Conservation (phyloP, 2,113 vertebrate genomes). For the Bubo scandiacus region DNA sequence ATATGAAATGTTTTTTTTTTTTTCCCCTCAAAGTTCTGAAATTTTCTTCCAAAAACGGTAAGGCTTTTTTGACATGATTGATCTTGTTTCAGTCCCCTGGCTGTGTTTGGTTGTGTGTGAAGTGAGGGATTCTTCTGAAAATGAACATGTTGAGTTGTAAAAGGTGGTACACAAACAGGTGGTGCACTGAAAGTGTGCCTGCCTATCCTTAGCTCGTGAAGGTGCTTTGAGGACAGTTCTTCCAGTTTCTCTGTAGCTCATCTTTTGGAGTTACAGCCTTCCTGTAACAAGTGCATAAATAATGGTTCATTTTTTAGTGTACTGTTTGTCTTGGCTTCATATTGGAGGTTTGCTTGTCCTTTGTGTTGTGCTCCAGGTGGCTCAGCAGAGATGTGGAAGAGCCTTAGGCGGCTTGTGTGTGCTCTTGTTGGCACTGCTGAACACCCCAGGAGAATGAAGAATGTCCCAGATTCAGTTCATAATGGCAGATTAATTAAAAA, state of each 20-base stretch:
- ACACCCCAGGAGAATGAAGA: no score
- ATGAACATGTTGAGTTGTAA: no score
- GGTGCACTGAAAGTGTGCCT: no score
- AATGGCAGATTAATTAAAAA: neutral
- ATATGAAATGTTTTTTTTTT: neutral
- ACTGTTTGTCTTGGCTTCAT: neutral
- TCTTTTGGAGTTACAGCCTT: neutral
- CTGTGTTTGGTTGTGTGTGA: neutral
- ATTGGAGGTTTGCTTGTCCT: no score
- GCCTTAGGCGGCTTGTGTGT: neutral
- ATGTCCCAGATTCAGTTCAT: neutral
- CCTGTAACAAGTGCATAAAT: no score
- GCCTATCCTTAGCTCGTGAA: neutral
- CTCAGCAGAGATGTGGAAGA: neutral
- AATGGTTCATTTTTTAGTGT: rapidly evolving
- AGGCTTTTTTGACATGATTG: neutral
- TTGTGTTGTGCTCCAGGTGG: neutral
- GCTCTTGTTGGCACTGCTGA: neutral
- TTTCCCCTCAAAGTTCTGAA: neutral
- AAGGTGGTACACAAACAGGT: neutral
- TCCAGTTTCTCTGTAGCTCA: neutral
- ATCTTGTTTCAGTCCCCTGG: neutral
- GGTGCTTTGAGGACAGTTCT: neutral
- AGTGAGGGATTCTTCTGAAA: neutral
- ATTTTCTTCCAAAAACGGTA: neutral